phyloP scores from a whole-genome alignment of 2,113 vertebrate species.

The Vidua chalybeata region DNA sequence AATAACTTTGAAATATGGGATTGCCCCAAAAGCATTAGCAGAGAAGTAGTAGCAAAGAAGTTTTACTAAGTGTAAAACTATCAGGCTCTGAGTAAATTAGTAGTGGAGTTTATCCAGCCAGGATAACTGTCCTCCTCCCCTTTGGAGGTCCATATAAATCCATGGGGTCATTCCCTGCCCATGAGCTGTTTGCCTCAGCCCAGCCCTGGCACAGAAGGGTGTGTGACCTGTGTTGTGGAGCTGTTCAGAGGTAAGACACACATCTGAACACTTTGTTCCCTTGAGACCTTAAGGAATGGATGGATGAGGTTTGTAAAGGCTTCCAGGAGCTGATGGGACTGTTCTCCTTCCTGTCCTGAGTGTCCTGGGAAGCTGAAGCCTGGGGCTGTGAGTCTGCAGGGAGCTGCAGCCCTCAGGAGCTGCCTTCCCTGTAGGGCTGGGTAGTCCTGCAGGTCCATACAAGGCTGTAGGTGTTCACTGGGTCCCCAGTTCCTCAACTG shows the following conservation, averaged over 20 bases:
- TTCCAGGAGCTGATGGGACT: background rate
- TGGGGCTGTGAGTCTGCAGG: background rate
- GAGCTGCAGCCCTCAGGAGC: background rate
- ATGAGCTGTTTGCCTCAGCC: background rate
- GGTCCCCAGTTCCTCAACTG: background rate
- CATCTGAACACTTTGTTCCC: background rate
- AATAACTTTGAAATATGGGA: background rate
- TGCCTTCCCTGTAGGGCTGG: background rate
- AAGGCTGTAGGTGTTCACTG: background rate
- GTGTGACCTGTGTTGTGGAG: background rate
- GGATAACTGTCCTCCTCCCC: background rate
- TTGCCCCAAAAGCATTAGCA: background rate
- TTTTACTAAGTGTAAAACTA: background rate
- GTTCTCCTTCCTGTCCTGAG: background rate
- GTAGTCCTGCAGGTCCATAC: background rate
- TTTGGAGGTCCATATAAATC: background rate
- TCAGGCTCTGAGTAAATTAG: background rate
- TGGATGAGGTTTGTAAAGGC: background rate
- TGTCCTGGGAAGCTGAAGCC: background rate
- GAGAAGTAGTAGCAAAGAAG: background rate
- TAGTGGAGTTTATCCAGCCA: background rate
- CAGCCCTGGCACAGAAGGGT: background rate
- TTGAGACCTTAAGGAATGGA: background rate
- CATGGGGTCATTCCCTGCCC: accelerated
- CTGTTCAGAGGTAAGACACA: background rate